Evolutionary conservation across 2,113 vertebrate genomes (phyloP).

Genomic region (Phyllostomus discolor): DNA sequence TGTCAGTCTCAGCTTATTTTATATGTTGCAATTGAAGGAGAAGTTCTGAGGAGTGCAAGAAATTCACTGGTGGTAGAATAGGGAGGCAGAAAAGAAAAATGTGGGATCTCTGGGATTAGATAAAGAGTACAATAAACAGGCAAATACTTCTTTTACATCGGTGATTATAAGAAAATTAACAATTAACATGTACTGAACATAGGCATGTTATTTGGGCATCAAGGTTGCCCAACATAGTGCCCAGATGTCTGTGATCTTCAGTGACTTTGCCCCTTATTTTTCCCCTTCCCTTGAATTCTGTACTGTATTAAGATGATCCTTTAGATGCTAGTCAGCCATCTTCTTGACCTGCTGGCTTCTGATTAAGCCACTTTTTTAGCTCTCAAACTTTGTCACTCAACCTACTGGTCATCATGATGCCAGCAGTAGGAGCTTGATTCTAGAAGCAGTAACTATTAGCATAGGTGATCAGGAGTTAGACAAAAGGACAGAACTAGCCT

Average conservation of each 20-base stretch:
- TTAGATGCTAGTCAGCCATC: neutral
- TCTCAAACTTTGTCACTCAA: neutral
- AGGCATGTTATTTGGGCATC: too few species aligned
- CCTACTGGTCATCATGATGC: neutral
- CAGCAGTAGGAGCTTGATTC: neutral
- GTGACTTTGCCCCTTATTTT: neutral
- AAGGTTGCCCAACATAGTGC: neutral
- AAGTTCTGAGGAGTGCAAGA: too few species aligned
- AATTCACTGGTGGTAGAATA: too few species aligned
- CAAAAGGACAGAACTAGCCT: neutral
- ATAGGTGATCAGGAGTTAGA: neutral
- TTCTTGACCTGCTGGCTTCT: neutral
- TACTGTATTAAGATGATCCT: neutral
- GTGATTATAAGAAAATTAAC: too few species aligned
- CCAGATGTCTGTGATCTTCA: neutral
- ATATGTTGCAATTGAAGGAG: too few species aligned
- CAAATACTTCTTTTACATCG: too few species aligned
- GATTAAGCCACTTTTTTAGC: neutral
- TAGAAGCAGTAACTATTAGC: too few species aligned
- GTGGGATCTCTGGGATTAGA: too few species aligned
- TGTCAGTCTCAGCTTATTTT: too few species aligned
- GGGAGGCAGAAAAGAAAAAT: too few species aligned
- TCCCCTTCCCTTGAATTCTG: neutral
- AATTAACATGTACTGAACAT: too few species aligned
- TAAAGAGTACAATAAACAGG: too few species aligned